Evolutionary conservation across 2,113 vertebrate genomes (phyloP).

Genomic region (Setophaga coronata): DNA sequence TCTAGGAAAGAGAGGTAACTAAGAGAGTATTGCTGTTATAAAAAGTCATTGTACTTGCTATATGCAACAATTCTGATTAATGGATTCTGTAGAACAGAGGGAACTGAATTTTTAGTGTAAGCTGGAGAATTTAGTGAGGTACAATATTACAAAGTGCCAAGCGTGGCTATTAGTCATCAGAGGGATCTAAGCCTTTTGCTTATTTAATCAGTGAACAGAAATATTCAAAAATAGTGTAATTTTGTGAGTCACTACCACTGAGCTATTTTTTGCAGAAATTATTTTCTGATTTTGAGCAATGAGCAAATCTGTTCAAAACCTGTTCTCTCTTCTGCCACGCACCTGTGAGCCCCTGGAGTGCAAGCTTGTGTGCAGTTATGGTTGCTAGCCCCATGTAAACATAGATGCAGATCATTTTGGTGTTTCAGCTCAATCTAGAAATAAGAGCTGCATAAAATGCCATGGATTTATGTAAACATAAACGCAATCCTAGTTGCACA

Average conservation of each 20-base stretch:
- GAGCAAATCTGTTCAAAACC: background rate
- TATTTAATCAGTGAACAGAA: background rate
- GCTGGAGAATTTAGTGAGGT: background rate
- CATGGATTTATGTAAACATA: background rate
- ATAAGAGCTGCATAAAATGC: background rate
- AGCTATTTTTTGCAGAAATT: background rate
- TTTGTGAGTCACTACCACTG: background rate
- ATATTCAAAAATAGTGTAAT: background rate
- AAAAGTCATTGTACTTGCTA: background rate
- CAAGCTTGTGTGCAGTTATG: background rate
- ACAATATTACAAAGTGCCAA: background rate
- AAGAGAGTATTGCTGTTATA: background rate
- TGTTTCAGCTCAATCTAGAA: background rate
- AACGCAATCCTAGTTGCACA: background rate
- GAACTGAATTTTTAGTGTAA: background rate
- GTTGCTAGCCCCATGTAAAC: background rate
- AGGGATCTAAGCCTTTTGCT: background rate
- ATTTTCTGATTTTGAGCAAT: background rate
- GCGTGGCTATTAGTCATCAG: background rate
- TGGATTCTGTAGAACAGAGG: background rate
- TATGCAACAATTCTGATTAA: background rate
- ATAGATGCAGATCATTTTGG: background rate
- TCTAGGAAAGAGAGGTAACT: background rate
- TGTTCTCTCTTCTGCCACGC: background rate
- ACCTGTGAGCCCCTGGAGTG: background rate